A percentile compares a stretch with the other conserved stretches of the same genome.
Evolutionary conservation across 2,888 invertebrate species (phyloP).

Genomic region (Spodoptera exigua): DNA sequence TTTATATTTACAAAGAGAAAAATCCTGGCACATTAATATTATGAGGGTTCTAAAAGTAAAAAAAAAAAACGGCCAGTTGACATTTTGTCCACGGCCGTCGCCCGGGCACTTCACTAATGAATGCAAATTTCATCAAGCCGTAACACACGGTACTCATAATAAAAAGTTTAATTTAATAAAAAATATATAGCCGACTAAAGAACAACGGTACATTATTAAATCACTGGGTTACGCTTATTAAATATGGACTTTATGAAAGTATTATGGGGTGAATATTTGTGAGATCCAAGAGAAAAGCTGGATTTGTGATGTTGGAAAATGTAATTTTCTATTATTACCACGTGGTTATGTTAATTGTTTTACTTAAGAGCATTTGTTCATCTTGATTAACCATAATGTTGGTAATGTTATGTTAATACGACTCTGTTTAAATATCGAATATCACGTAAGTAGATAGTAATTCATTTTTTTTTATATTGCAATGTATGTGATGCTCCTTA

Average conservation of each 20-base stretch:
- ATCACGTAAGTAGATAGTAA: too few relatives aligned
- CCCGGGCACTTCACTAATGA: conserved; percentile 78
- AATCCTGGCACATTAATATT: conserved; percentile 56
- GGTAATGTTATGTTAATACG: too few relatives aligned
- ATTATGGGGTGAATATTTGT: conserved; percentile 24
- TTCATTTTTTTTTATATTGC: too few relatives aligned
- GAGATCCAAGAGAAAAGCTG: conserved; percentile 18
- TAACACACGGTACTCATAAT: conserved; percentile 74
- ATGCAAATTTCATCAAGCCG: conserved; percentile 84
- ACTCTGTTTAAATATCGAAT: too few relatives aligned
- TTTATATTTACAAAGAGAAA: conserved; percentile 54
- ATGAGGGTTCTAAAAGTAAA: conserved; percentile 49
- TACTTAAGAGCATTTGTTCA: background rate
- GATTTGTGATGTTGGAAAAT: conserved; percentile 24
- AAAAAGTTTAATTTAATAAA: conserved; percentile 72
- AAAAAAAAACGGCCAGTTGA: conserved; percentile 50
- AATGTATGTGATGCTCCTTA: too few relatives aligned
- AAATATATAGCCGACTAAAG: conserved; percentile 54
- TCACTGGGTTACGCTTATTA: conserved; percentile 58
- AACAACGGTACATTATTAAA: conserved; percentile 63
- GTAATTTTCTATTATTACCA: conserved; percentile 20
- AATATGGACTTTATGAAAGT: conserved; percentile 39
- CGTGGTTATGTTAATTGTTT: conserved; percentile 5
- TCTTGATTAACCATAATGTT: too few relatives aligned
- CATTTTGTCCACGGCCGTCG: conserved; percentile 62